phyloP scores from a whole-genome alignment of 2,797 vertebrate genomes.

The Ptychobarbus kaznakovi region DNA sequence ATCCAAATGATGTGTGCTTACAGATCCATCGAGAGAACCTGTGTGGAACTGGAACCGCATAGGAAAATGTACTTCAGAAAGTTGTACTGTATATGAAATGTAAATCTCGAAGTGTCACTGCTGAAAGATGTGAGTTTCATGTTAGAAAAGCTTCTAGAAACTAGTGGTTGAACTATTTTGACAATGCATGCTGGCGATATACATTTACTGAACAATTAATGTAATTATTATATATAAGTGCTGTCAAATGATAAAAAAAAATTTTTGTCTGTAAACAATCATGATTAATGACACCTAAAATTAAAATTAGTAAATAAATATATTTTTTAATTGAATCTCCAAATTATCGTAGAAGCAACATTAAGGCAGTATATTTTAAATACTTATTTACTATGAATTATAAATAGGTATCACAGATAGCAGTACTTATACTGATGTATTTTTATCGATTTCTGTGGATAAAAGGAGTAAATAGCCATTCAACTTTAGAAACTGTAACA shows the following conservation, averaged over 20 bases:
- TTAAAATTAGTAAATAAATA: not conserved
- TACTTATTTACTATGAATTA: not conserved
- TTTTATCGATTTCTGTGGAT: not conserved
- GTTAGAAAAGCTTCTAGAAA: not conserved
- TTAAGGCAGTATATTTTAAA: not conserved
- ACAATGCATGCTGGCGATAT: not conserved
- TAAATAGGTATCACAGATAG: not conserved
- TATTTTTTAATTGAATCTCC: not conserved
- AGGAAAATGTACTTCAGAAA: not conserved
- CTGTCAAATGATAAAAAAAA: not conserved
- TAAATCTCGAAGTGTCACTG: not conserved
- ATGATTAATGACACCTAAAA: not conserved
- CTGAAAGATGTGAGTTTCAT: not conserved
- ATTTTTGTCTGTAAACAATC: not conserved
- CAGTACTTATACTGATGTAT: not conserved
- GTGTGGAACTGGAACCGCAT: not conserved
- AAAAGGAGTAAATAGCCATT: not conserved
- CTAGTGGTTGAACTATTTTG: not conserved
- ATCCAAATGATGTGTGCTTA: slow-evolving; percentile 25
- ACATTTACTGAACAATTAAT: not conserved
- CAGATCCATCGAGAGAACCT: not conserved
- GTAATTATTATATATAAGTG: not conserved
- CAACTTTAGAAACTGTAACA: not conserved
- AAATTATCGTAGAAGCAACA: not conserved
- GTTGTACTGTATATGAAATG: not conserved